These are phyloP conservation scores for Macrophya annulata DNA, from an alignment of 2,888 invertebrate genomes.

Conservation along the genomic window DNA sequence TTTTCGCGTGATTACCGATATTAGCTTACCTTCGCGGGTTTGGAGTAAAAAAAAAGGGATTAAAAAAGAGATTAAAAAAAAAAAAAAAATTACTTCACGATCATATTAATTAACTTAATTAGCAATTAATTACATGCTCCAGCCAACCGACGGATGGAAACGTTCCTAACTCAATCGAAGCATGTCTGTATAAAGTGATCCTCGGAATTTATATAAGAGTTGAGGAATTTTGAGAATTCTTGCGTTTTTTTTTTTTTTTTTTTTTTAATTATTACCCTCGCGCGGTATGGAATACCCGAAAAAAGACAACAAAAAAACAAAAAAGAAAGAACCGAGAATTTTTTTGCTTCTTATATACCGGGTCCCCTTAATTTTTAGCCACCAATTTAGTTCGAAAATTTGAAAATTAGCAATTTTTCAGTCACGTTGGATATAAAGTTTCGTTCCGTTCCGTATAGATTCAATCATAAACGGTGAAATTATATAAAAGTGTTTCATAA, in stretches of 20 bases:
- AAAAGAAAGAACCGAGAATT: background rate
- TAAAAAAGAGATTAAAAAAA: background rate
- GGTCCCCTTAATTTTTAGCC: background rate
- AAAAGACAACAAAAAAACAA: background rate
- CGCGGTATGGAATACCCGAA: background rate
- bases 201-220: background rate
- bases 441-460: slow-evolving; percentile 4
- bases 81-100: background rate
- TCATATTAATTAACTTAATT: slow-evolving; percentile 25
- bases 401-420: background rate
- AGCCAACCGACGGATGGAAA: background rate
- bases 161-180: background rate
- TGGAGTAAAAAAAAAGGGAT: background rate
- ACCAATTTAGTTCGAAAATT: background rate
- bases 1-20: background rate
- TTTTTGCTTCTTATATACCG: background rate
- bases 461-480: slow-evolving; percentile 1
- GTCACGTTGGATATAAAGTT: slow-evolving; percentile 47
- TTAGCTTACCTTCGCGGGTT: background rate
- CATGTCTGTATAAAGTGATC: slow-evolving; percentile 1
- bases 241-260: background rate
- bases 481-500: slow-evolving; percentile 55
- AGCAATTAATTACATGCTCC: slow-evolving; percentile 6
- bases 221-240: background rate
- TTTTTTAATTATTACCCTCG: background rate